Evolutionary conservation across 1,140 invertebrate genomes (phyloP), one percentile per base, ranked within the genome.

Genomic region (Drosophila athabasca): DNA sequence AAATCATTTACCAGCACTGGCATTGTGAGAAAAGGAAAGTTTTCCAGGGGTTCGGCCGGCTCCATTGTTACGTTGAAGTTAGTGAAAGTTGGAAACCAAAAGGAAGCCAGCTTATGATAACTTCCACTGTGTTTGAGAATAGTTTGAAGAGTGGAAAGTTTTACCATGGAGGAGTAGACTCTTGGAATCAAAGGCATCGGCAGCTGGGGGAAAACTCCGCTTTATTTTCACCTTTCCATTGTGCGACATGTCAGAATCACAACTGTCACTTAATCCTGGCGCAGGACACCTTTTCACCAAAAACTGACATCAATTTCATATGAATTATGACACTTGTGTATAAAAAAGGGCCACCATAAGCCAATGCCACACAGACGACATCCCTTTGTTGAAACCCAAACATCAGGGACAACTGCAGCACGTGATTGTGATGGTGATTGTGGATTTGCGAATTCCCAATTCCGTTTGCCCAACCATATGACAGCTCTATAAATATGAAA

Each of bases 241-340:
- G 15, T 15, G 22, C 45, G 54, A 60, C 53, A 64, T 79, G 70
- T 66, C 60, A 65, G 26, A 69, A 15, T 50, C 65, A 62, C 71
- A 74, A 74, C 57, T 74, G 71, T 74, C 70, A 71, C 54, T 58
- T 71, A 71, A 43, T 71, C 71, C 71, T 54, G 53, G 48, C 61
- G 51, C 41, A 73, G 51, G 70, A 62, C 72, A 77, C 62, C 64
- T 62, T 81, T 65, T 62, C 45, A 69, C 49, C 59, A 48, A 45
- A 17, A 43, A 29, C 62, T 87, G 82, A 75, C 77, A 81, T 62
- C 71, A 68, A 82, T 82, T 87, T 87, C 83, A 69, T 65, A 65
- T 82, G 82, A 87, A 87, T 82, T 87, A 87, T 88, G 83, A 87
- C 66, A 78, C 53, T 74, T 81, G 66, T 76, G 76, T 65, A 70